phyloP scores from a whole-genome alignment of 2,888 invertebrate genomes.

The Pharmacophagus antenor region DNA sequence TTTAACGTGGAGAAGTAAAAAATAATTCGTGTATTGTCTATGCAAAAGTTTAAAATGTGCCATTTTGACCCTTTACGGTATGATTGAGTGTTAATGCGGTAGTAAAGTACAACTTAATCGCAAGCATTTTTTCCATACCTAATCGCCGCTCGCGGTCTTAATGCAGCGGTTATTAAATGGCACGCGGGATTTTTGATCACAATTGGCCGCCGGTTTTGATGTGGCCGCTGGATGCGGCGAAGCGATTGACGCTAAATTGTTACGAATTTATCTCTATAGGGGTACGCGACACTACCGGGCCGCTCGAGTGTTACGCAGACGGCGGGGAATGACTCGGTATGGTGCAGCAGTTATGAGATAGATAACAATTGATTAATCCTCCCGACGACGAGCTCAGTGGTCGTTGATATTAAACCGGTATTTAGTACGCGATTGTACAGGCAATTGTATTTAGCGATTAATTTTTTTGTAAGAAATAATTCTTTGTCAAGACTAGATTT shows the following conservation, averaged over 20 bases:
- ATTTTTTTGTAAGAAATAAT: background rate
- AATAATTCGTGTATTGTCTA: too few relatives aligned
- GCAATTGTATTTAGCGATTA: background rate
- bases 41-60: too few relatives aligned
- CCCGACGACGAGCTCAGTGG: slow-evolving; percentile 21
- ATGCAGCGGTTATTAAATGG: slow-evolving; percentile 22
- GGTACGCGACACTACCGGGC: slow-evolving; percentile 20
- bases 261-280: slow-evolving; percentile 24
- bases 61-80: background rate
- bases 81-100: too few relatives aligned
- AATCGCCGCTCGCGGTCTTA: slow-evolving; percentile 20
- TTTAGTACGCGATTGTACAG: slow-evolving; percentile 6
- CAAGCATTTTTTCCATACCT: slow-evolving; percentile 13
- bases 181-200: slow-evolving; percentile 25
- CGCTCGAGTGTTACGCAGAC: slow-evolving; percentile 8
- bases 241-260: slow-evolving; percentile 26
- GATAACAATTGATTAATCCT: slow-evolving; percentile 30
- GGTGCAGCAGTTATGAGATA: slow-evolving; percentile 10
- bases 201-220: slow-evolving; percentile 22
- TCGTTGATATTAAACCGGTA: slow-evolving; percentile 1
- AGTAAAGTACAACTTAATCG: slow-evolving; percentile 1
- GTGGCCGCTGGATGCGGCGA: slow-evolving; percentile 18
- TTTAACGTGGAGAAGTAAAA: too few relatives aligned
- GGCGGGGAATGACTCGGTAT: slow-evolving; percentile 1
- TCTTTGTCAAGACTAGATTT: background rate